Evolutionary conservation across 2,113 vertebrate species (phyloP).

Genomic region (Petrocephalus zakoni): DNA sequence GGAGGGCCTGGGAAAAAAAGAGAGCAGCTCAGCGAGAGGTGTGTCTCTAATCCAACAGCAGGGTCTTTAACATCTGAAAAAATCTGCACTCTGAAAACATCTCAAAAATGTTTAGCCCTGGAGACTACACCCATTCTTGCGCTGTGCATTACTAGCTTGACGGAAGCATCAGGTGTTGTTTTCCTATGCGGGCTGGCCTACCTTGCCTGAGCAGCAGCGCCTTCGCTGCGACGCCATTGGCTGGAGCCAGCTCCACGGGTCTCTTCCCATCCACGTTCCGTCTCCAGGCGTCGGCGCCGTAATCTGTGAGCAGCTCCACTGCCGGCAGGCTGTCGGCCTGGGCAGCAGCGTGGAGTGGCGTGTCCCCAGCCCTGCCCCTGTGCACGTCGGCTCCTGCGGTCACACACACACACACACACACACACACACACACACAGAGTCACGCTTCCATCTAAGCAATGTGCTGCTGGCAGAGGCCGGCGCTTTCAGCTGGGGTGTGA

Average conservation of each 20-base stretch:
- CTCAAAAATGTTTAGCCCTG: neutral
- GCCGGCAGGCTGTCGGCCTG: slow-evolving; percentile 56
- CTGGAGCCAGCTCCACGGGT: slow-evolving; percentile 66
- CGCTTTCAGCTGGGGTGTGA: neutral
- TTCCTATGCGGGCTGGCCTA: slow-evolving; percentile 11
- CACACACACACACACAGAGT: neutral
- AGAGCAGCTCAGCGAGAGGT: neutral
- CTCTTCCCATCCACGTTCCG: slow-evolving; percentile 72
- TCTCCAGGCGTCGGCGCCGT: slow-evolving; percentile 65
- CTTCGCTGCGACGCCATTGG: slow-evolving; percentile 60
- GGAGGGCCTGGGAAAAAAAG: slow-evolving; percentile 61
- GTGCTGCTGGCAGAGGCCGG: neutral
- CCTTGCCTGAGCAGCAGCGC: slow-evolving; percentile 51
- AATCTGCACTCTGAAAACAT: neutral
- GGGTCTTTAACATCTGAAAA: no score
- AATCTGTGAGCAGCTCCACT: slow-evolving; percentile 71
- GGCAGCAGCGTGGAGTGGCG: slow-evolving; percentile 74
- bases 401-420: neutral
- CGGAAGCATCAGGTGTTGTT: neutral
- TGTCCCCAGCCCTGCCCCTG: slow-evolving; percentile 63
- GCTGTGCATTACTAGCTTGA: neutral
- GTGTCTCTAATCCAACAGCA: neutral
- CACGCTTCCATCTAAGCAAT: neutral
- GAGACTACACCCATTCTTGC: neutral
- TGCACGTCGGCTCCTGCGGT: slow-evolving; percentile 70